Percentiles rank a stretch among this genome's conserved stretches.
Evolutionary conservation across 2,888 invertebrate genomes (phyloP).

Genomic region (Eupithecia inturbata): DNA sequence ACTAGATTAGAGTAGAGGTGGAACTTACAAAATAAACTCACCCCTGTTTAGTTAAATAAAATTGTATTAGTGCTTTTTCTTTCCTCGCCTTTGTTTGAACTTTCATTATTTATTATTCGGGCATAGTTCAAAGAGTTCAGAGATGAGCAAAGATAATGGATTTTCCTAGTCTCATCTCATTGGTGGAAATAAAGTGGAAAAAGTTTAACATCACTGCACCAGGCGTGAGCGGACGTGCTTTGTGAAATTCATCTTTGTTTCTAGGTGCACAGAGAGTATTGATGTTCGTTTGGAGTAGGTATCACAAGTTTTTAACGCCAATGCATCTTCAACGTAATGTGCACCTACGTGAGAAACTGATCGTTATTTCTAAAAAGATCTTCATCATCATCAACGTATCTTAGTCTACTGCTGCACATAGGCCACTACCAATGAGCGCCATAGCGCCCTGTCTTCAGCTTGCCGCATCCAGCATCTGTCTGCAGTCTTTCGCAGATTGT

Average conservation of each 20-base stretch:
- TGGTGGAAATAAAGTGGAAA: slow-evolving; percentile 21
- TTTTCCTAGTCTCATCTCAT: slow-evolving; percentile 13
- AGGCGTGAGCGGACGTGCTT: no score
- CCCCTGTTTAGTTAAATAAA: neutral
- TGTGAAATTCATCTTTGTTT: neutral
- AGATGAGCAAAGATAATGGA: slow-evolving; percentile 22
- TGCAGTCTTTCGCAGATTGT: no score
- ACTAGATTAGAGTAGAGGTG: neutral
- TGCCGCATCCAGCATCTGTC: no score
- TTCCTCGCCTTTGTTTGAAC: slow-evolving; percentile 16
- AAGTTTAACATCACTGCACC: slow-evolving; percentile 11
- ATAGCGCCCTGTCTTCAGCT: no score
- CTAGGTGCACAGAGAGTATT: neutral
- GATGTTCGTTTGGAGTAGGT: neutral
- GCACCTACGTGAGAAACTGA: neutral
- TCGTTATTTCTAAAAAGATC: neutral
- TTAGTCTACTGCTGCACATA: no score
- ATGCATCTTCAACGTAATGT: neutral
- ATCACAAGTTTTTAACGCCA: neutral
- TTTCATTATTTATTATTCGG: slow-evolving; percentile 21
- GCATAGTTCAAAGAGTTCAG: slow-evolving; percentile 18
- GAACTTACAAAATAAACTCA: neutral
- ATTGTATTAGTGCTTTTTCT: neutral
- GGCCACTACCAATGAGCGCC: no score
- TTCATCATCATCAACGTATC: no score